phyloP scores from a whole-genome alignment of 1,140 invertebrate species.

The Sarcophaga bullata region DNA sequence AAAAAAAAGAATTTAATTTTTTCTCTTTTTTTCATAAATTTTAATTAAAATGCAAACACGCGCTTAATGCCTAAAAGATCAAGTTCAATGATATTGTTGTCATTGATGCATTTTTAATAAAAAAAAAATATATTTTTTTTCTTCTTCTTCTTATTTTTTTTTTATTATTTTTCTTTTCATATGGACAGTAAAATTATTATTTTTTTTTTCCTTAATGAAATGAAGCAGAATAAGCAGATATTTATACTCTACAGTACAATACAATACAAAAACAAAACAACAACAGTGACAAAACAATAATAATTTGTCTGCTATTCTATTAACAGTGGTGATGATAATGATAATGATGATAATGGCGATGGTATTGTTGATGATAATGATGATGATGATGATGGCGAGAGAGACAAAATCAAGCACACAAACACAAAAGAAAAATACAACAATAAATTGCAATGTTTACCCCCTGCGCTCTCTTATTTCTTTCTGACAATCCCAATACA shows the following conservation, averaged over 20 bases:
- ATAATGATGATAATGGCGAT: background rate
- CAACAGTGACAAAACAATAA: background rate
- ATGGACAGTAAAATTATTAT: background rate
- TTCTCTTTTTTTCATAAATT: constrained; percentile 8
- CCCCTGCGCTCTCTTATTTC: too few species aligned
- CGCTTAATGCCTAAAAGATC: constrained; percentile 39
- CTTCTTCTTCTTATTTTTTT: too few species aligned
- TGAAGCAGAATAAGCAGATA: constrained; percentile 8
- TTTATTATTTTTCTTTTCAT: too few species aligned
- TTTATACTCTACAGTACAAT: background rate
- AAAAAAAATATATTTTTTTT: background rate
- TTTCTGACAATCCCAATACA: background rate
- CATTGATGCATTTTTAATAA: constrained; percentile 35
- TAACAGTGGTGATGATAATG: background rate
- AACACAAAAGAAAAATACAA: too few species aligned
- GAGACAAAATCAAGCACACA: too few species aligned
- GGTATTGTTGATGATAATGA: background rate
- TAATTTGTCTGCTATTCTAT: background rate
- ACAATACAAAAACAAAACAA: background rate
- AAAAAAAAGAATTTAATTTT: too few species aligned
- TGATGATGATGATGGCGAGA: background rate
- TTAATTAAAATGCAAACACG: constrained; percentile 41
- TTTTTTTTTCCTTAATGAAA: constrained; percentile 4
- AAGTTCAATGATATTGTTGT: constrained; percentile 43
- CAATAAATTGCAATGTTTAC: too few species aligned